Conservation (phyloP, 2,888 invertebrate species). For the Conus canariensis region DNA sequence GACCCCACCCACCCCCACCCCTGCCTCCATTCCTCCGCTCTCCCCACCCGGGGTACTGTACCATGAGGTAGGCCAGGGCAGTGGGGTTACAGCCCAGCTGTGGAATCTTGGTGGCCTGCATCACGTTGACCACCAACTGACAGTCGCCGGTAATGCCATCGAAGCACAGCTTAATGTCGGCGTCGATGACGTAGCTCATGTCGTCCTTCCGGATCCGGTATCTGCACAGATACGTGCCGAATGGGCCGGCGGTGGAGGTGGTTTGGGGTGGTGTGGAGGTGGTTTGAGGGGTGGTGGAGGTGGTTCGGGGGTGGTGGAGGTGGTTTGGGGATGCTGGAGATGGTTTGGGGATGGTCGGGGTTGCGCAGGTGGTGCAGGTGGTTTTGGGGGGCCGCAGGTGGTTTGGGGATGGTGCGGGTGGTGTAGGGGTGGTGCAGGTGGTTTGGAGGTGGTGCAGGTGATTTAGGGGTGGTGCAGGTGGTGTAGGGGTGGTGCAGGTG, state of each 20-base stretch:
- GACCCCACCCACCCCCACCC: too few relatives aligned
- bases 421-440: too few relatives aligned
- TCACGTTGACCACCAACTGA: conserved; percentile 28
- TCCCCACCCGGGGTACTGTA: neutral
- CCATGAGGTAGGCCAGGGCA: conserved; percentile 13
- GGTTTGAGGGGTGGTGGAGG: neutral
- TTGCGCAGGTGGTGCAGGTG: too few relatives aligned
- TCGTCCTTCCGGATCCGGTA: conserved; percentile 37
- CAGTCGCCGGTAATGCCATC: conserved; percentile 24
- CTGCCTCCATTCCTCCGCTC: too few relatives aligned
- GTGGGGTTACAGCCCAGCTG: conserved; percentile 35
- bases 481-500: too few relatives aligned
- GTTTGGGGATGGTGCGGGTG: too few relatives aligned
- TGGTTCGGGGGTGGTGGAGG: neutral
- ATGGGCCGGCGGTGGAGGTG: neutral
- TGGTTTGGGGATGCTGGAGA: too few relatives aligned
- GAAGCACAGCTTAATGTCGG: conserved; percentile 46
- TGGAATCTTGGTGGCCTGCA: conserved; percentile 34
- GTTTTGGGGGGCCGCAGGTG: too few relatives aligned
- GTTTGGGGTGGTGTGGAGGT: neutral
- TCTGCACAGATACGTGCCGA: neutral
- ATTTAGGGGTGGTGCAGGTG: too few relatives aligned
- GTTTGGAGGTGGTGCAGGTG: too few relatives aligned
- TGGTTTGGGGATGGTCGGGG: too few relatives aligned
- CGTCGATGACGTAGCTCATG: conserved; percentile 49